These are phyloP conservation scores for Umimayanthus chanpuru DNA, from an alignment of 92 coral and sea anemone genomes.

Conservation along the genomic window DNA sequence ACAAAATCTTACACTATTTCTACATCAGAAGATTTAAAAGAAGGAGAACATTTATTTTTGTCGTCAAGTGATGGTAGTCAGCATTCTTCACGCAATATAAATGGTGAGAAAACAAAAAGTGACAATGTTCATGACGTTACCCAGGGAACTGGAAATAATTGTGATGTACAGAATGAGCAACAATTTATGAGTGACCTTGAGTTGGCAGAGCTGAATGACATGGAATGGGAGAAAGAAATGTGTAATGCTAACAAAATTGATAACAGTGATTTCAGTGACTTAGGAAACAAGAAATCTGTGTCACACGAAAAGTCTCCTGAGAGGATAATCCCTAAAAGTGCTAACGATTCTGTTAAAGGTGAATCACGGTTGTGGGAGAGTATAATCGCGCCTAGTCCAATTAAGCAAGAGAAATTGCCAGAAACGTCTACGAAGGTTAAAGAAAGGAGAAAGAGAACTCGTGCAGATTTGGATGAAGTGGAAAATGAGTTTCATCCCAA, in stretches of 20 bases:
- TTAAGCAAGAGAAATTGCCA: background rate
- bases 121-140: background rate
- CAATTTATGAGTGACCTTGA: background rate
- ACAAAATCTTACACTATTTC: background rate
- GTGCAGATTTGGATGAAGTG: background rate
- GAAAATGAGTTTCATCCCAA: background rate
- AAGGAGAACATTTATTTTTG: background rate
- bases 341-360: background rate
- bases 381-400: background rate
- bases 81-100: background rate
- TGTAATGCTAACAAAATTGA: background rate
- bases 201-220: background rate
- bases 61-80: background rate
- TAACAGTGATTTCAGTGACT: background rate
- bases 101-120: background rate
- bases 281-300: background rate
- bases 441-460: slow-evolving; percentile 10
- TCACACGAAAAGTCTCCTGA: background rate
- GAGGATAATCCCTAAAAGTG: background rate
- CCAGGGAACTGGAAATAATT: slow-evolving; percentile 14
- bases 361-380: background rate
- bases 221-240: slow-evolving; percentile 14
- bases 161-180: slow-evolving; percentile 7
- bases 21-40: background rate
- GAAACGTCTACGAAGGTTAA: background rate